Base-by-base conservation (phyloP, 2,113 vertebrate species). In the Peromyscus maniculatus region DNA sequence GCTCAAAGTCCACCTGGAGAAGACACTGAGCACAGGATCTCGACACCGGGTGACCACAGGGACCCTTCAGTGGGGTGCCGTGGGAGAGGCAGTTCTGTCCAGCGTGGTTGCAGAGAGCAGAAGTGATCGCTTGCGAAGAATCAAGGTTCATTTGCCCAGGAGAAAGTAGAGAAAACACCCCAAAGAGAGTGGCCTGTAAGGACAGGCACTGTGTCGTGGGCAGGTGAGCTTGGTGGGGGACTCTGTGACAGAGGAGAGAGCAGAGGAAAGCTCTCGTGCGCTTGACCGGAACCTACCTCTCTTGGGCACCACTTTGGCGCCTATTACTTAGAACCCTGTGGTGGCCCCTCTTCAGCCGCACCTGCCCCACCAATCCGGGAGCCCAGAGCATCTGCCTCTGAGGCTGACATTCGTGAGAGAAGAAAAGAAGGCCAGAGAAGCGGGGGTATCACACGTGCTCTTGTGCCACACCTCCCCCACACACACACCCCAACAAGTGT, bases 161-260 rank as follows among this genome's bases (percentile, higher is more conserved):
- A 36, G 24, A 78, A 49, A 46, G 75, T 49, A 78, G 43, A 49
- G 31, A 55, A 36, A 80, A 55, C 26, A 9, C 10, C 28, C 5
- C 31, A 7, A 78, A 33, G 43, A 79, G 49, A 79, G 12, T 43
- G n/a, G 33, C n/a, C n/a, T 62, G 82, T 22, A 64, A 28, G 10
- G 15, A 26, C 3, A 55, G 31, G 59, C 15, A 10, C 11, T 1
- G 0, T 9, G 59, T 62, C 3, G 0, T 11, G 6, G 22, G 49
- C 36, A 36, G 36, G 15, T 5, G 7, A 79, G 52, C 71, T 71
- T 84, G 7, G n/a, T 43, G 16, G 13, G 3, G 12, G 52, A 16
- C 43, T 28, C 62, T 3, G n/a, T 15, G 3, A 84, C 2, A 80
- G 62, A n/a, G 4, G 28, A 33, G 64, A 66, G 69, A 78, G 36